phyloP scores from a whole-genome alignment of 2,113 vertebrate species.

The Noctilio leporinus region DNA sequence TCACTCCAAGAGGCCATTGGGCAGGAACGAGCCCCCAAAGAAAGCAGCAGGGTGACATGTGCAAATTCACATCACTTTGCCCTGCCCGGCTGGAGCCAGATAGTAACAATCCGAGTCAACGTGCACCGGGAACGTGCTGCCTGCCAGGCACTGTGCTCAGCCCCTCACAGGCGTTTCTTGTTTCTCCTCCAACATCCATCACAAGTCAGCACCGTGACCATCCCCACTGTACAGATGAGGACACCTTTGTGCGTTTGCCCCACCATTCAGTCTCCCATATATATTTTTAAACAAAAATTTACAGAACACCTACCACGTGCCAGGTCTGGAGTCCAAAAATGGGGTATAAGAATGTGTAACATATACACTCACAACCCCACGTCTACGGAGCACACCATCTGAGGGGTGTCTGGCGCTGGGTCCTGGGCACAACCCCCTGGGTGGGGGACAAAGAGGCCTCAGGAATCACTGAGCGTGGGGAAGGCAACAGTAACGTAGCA shows the following conservation, averaged over 20 bases:
- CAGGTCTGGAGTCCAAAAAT: neutral
- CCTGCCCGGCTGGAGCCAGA: neutral
- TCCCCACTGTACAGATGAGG: neutral
- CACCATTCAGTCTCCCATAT: neutral
- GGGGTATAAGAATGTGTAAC: neutral
- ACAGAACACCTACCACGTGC: neutral
- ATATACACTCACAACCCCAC: too few relatives aligned
- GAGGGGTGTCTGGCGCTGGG: neutral
- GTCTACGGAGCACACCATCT: fast-evolving
- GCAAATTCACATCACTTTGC: neutral
- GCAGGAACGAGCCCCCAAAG: neutral
- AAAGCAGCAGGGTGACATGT: too few relatives aligned
- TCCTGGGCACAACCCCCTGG: neutral
- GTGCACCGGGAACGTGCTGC: fast-evolving
- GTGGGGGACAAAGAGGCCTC: neutral
- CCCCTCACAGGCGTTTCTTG: neutral
- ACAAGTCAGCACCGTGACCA: neutral
- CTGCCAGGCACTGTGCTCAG: fast-evolving
- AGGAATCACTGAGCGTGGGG: fast-evolving
- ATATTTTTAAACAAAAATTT: neutral
- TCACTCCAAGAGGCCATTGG: neutral
- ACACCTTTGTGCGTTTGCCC: fast-evolving
- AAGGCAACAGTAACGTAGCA: fast-evolving
- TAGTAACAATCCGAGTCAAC: fast-evolving
- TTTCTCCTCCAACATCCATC: neutral